phyloP scores from a whole-genome alignment of 2,113 vertebrate genomes.

The Nestor notabilis region DNA sequence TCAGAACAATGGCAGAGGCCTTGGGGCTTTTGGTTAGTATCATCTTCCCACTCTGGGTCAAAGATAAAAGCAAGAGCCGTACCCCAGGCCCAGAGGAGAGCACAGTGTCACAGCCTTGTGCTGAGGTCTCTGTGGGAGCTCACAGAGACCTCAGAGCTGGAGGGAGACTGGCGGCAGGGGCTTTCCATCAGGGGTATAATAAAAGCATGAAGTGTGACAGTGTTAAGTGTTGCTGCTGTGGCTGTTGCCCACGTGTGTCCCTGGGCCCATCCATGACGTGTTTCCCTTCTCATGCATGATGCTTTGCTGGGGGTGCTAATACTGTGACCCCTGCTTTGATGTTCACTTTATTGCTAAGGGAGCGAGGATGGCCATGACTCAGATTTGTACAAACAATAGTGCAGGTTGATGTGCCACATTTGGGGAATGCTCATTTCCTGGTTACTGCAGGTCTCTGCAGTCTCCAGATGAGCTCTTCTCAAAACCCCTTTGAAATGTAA shows the following conservation, averaged over 20 bases:
- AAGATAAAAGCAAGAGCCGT: background rate
- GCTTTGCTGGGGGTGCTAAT: background rate
- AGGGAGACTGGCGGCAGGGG: background rate
- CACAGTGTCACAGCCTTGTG: background rate
- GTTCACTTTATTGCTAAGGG: background rate
- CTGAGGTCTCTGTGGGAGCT: background rate
- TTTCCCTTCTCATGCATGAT: accelerated
- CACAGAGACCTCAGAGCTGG: background rate
- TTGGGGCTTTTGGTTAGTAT: background rate
- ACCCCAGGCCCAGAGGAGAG: background rate
- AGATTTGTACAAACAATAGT: background rate
- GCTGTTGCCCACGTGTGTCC: background rate
- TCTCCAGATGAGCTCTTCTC: background rate
- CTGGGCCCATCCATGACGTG: accelerated
- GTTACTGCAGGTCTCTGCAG: background rate
- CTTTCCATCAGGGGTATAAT: background rate
- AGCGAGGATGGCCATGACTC: background rate
- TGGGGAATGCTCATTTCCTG: background rate
- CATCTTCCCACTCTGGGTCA: background rate
- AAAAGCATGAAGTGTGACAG: background rate
- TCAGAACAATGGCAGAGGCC: background rate
- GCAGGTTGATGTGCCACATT: background rate
- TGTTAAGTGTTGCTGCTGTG: background rate
- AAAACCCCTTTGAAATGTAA: background rate
- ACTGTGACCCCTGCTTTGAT: background rate